Base-by-base conservation (phyloP, 2,797 vertebrate genomes). In the Percopsis omiscomaycus region DNA sequence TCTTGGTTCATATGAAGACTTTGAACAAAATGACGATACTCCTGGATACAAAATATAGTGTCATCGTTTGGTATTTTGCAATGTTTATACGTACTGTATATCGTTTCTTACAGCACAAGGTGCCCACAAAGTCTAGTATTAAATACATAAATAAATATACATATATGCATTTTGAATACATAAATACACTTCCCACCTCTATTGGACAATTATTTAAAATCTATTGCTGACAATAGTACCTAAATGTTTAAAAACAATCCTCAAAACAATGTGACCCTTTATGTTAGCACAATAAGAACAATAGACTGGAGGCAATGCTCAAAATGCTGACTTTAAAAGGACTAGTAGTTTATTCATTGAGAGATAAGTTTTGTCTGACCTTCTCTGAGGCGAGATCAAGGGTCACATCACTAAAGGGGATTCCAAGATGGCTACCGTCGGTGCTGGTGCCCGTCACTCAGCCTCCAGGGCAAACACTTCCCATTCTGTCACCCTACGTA, bases 351-450 rank as follows among this genome's bases (percentile, higher is more conserved):
- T 90, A 83, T 89, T 80, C 85, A 76, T 79, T 82, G 64, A 73
- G 77, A 81, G 83, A 86, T 83, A 88, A 85, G 81, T 84, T 89
- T 91, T 86, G 76, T 61, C 84, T 90, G 89, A 90, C 88, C 87
- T 84, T 86, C 72, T 83, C 74, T 61, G 79, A 69, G 76, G 69
- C 76, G 56, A 78, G 85, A 86, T 91, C 88, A 89, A 71, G 59
- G 89, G 87, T 91, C 88, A 82, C 69, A 69, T 77, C 72, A 75
- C 84, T 73, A 71, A 81, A 88, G 84, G 81, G 79, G 72, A 73
- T 79, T 74, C 77, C 74, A 86, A 88, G 78, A 82, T 89, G 86
- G 75, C 71, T 9, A 47, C 73, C 47, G 47, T 62, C 64, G 65
- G 79, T 78, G 57, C 70, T 71, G 61, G 61, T 72, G 64, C 81